Evolutionary conservation across 2,888 invertebrate genomes (phyloP).

Genomic region (Germaria angustata): DNA sequence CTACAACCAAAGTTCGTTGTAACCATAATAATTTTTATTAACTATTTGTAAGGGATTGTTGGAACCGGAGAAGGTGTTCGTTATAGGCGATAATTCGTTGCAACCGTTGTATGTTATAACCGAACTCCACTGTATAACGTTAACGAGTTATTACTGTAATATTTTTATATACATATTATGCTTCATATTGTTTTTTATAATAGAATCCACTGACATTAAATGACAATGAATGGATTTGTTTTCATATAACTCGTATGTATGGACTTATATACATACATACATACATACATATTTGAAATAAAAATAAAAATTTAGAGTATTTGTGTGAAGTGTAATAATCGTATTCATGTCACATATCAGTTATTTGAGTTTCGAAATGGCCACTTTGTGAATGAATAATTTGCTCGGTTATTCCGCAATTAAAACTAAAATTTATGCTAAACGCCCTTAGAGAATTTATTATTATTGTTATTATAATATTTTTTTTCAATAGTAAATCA

Average conservation of each 20-base stretch:
- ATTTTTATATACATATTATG: not conserved
- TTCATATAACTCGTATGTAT: not conserved
- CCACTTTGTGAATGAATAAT: not conserved
- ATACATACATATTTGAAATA: no score
- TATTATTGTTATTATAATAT: no score
- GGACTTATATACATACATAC: not conserved
- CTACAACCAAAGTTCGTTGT: no score
- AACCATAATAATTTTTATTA: no score
- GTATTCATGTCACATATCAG: conserved; percentile 52
- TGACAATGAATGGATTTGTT: not conserved
- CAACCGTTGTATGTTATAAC: no score
- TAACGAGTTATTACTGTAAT: not conserved
- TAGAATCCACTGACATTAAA: not conserved
- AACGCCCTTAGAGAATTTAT: conserved; percentile 22
- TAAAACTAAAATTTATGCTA: not conserved
- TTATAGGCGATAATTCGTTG: no score
- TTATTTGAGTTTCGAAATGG: conserved; percentile 1
- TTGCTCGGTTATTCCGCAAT: conserved; percentile 13
- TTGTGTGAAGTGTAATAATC: no score
- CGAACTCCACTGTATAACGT: no score
- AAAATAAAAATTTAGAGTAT: no score
- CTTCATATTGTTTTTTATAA: not conserved
- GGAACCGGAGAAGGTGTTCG: no score
- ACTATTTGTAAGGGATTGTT: no score
- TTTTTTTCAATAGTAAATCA: not conserved